Percentiles rank a stretch among this genome's conserved stretches.
Evolutionary conservation across 1,140 invertebrate genomes (phyloP).

Genomic region (Pissodes strobi): DNA sequence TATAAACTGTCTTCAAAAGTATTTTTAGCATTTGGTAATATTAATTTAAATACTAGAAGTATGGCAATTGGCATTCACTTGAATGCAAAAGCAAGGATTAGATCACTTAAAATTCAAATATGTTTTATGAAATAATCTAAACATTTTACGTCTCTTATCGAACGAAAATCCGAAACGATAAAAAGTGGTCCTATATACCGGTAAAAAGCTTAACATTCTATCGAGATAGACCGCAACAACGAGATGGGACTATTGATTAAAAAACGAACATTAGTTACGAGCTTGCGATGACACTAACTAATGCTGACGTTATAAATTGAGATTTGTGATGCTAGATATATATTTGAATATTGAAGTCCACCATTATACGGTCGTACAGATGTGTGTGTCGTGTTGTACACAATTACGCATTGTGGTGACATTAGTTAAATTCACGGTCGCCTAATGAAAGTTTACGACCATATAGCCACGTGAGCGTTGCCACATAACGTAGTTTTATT

Average conservation of each 20-base stretch:
- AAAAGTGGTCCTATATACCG: background rate
- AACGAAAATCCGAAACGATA: background rate
- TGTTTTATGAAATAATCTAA: background rate
- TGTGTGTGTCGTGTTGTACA: conserved; percentile 46
- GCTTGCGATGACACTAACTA: conserved; percentile 47
- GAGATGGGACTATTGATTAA: conserved; percentile 14
- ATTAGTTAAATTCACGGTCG: conserved; percentile 53
- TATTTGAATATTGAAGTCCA: conserved; percentile 48
- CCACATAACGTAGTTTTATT: conserved; percentile 33
- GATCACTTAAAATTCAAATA: background rate
- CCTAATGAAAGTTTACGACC: conserved; percentile 53
- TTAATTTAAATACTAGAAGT: no score
- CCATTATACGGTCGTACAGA: conserved; percentile 41
- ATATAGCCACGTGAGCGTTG: conserved; percentile 8
- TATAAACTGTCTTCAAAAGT: background rate
- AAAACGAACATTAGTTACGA: conserved; percentile 48
- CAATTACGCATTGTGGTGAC: conserved; percentile 54
- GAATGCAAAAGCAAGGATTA: background rate
- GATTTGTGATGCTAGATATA: conserved; percentile 52
- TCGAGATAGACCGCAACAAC: conserved; percentile 1
- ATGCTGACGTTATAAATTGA: conserved; percentile 51
- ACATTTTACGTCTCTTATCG: background rate
- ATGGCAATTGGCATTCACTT: background rate
- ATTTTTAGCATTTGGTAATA: no score
- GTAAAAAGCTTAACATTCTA: background rate